Base-by-base conservation (phyloP, 2,888 invertebrate genomes). In the Trachelus tabidus region DNA sequence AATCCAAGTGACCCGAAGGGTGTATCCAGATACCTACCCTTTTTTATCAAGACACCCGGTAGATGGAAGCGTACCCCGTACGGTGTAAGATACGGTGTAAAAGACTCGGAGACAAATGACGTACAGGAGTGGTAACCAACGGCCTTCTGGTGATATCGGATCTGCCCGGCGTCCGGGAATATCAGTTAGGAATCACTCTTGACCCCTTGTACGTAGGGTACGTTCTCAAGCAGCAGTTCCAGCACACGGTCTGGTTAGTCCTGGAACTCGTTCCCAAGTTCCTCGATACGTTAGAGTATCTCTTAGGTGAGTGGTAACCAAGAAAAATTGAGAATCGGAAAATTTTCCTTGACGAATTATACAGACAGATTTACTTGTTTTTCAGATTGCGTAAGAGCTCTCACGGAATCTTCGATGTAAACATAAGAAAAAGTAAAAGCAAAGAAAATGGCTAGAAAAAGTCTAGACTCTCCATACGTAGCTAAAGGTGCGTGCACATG, bases 41-140 rank as follows among this genome's bases (percentile, higher is more conserved):
- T 4, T 56, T 56, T 56, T 56, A 80, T 76, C 75, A 80, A 81
- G 78, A 81, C 83, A 83, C 83, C 81, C 81, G 82, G 80, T 82
- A 83, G 78, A 80, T 81, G 76, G 80, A 74, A 73, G 73, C 33
- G 83, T 79, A 79, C 79, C 79, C 75, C 71, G 80, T 77, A 79
- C 84, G 79, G 82, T 83, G 83, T 83, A 84, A 85, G 87, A 85
- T 81, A 83, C 82, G 85, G 85, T 85, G 87, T 88, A 87, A 88
- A 89, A 88, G 87, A 86, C 83, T 81, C 81, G 82, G 88, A 89
- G 88, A 89, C 89, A 89, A 90, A 89, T 89, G 89, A 89, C 87
- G 88, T 89, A 89, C 89, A 89, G 87, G 85, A 89, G 89, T 88
- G 89, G 89, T 87, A 88, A 90, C 85, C 87, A 87, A 87, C 86